phyloP scores from a whole-genome alignment of 2,113 vertebrate genomes.

The Mesembrinibis cayennensis region DNA sequence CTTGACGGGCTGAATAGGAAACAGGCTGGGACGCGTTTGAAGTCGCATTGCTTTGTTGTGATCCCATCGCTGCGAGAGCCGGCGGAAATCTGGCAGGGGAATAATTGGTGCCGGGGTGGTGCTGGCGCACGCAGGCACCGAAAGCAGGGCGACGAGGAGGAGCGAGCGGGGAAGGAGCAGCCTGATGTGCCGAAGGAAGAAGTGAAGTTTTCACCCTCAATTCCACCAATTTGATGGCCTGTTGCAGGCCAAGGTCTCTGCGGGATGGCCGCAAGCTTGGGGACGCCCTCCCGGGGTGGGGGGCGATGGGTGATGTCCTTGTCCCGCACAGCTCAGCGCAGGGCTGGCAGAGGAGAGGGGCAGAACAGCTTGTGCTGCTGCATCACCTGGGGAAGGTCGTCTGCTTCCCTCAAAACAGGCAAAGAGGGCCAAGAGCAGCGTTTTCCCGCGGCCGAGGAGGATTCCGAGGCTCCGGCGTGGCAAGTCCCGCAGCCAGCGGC shows the following conservation, averaged over 20 bases:
- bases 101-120: neutral
- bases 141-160: neutral
- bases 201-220: neutral
- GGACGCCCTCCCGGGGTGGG: neutral
- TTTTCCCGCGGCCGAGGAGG: accelerated
- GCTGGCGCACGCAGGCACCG: accelerated
- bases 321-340: accelerated
- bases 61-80: neutral
- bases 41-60: neutral
- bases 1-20: neutral
- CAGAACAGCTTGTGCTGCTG: neutral
- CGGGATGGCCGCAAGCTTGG: neutral
- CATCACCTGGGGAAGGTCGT: neutral
- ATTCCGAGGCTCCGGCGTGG: accelerated
- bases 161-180: neutral
- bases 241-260: accelerated
- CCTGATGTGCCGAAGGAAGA: neutral
- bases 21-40: neutral
- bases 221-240: accelerated
- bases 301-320: accelerated
- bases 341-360: neutral
- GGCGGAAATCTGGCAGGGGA: neutral
- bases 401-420: neutral
- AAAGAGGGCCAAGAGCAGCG: neutral
- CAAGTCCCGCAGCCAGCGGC: accelerated